Evolutionary conservation across 2,113 vertebrate species (phyloP), one percentile per base, ranked within the genome.

Genomic region (Otolemur garnettii): DNA sequence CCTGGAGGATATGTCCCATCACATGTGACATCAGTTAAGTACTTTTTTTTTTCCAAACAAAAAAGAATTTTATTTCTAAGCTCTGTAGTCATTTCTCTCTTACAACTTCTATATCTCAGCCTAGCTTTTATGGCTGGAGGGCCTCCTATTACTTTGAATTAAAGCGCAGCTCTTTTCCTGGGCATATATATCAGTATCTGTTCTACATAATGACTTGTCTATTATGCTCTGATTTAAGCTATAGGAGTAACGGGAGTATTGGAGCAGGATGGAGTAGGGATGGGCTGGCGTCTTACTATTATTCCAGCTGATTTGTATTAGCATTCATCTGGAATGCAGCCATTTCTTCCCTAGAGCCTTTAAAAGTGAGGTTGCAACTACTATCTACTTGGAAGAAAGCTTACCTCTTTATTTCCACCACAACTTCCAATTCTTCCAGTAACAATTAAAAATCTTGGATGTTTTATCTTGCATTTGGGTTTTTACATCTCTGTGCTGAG

Each of bases 81-180:
- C 94, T 95, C 81, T 64, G 53, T 18, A 86, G 33, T 33, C 57
- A 64, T 85, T 88, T 95, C 17, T 66, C 35, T 91, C 68, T 74
- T 42, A 62, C 21, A 66, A 68, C 45, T 72, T 42, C 33, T 21
- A 3, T 68, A 4, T 35, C 45, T 30, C 64, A 57, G 64, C 30
- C 24, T 45, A 21, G 18, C 38, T 69, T 94, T 88, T 42, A 59
- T 91, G 79, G 78, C 74, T 55, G 35, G 38, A 50, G 45, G 35
- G 33, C 77, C 28, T 74, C 12, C 55, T 15, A 4, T 53, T 77
- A 64, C 14, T 57, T 22, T 62, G 75, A 82, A 33, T 33, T 21
- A 78, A 78, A 66, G 17, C 69, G 81, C 42, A 71, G 83, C 68
- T n/a, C 45, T 55, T 55, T 78, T 89, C 50, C 30, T 68, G 68